A percentile compares a stretch with the other conserved stretches of the same genome.
phyloP scores from a whole-genome alignment of 1,140 invertebrate genomes.

The Dendrolimus kikuchii region DNA sequence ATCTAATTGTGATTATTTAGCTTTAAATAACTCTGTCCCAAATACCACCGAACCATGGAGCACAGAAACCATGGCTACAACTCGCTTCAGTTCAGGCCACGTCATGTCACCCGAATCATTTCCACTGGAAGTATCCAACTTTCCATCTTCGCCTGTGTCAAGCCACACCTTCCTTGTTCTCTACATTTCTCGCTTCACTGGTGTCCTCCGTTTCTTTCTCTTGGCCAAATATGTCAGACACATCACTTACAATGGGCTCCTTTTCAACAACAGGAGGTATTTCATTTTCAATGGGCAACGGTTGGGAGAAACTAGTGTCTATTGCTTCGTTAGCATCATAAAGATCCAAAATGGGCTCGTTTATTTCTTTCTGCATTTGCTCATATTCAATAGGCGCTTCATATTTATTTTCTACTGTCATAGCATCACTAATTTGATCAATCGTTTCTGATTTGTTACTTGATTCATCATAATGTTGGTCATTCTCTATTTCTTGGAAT shows the following conservation, averaged over 20 bases:
- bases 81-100: constrained; percentile 7
- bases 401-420: constrained; percentile 10
- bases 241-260: constrained; percentile 8
- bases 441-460: constrained; percentile 8
- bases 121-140: constrained; percentile 60
- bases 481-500: too few species aligned
- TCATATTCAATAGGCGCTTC: neutral
- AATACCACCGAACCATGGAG: constrained; percentile 5
- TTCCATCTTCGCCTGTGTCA: constrained; percentile 48
- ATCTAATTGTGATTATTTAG: too few species aligned
- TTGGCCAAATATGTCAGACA: constrained; percentile 32
- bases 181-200: constrained; percentile 11
- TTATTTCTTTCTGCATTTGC: constrained; percentile 1
- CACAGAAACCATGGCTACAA: constrained; percentile 6
- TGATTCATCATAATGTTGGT: too few species aligned
- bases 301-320: constrained; percentile 35
- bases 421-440: constrained; percentile 5
- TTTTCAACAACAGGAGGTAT: constrained; percentile 7
- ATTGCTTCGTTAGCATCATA: constrained; percentile 44
- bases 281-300: constrained; percentile 11
- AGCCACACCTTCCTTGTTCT: constrained; percentile 26
- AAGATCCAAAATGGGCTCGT: constrained; percentile 19
- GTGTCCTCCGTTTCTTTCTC: constrained; percentile 9
- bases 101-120: constrained; percentile 57
- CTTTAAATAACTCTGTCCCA: too few species aligned